Conservation (phyloP, 2,113 vertebrate genomes). For the Epinephelus cyanopodus region DNA sequence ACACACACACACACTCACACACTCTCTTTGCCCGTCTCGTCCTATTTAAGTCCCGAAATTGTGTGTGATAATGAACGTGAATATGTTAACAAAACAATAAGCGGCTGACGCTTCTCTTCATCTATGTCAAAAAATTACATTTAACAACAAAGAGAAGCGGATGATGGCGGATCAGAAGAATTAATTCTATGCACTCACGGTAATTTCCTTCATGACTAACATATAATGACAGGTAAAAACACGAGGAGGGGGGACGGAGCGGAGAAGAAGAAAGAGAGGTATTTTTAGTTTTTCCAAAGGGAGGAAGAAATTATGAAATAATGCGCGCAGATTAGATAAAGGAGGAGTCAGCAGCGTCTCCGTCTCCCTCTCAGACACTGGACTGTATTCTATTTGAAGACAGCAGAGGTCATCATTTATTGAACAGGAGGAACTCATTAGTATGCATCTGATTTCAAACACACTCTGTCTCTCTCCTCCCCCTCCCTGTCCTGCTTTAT, state of each 20-base stretch:
- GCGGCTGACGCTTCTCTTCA: constrained; percentile 4
- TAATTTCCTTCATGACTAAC: not conserved
- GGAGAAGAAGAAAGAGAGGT: not conserved
- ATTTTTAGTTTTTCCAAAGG: constrained; percentile 23
- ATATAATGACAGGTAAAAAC: constrained; percentile 16
- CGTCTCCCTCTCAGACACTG: constrained; percentile 51
- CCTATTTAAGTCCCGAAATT: constrained; percentile 37
- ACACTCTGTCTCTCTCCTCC: constrained; percentile 58
- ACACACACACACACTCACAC: not conserved
- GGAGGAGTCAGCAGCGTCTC: constrained; percentile 46
- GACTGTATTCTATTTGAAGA: constrained; percentile 76
- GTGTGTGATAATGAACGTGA: constrained; percentile 14
- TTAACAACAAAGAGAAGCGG: constrained; percentile 30
- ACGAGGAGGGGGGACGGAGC: not conserved
- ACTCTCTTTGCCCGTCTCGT: constrained; percentile 8
- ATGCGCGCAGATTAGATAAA: constrained; percentile 34
- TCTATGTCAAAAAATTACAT: constrained; percentile 11
- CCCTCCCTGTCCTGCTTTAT: constrained; percentile 61
- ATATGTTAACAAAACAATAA: constrained; percentile 49
- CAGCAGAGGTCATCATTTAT: constrained; percentile 80
- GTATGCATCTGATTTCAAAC: constrained; percentile 79
- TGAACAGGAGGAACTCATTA: constrained; percentile 78
- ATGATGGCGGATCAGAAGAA: constrained; percentile 37
- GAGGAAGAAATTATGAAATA: constrained; percentile 1
- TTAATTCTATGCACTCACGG: constrained; percentile 14